Evolutionary conservation across 2,113 vertebrate genomes (phyloP), one percentile per base, ranked within the genome.

Genomic region (Eupsittula cactorum): DNA sequence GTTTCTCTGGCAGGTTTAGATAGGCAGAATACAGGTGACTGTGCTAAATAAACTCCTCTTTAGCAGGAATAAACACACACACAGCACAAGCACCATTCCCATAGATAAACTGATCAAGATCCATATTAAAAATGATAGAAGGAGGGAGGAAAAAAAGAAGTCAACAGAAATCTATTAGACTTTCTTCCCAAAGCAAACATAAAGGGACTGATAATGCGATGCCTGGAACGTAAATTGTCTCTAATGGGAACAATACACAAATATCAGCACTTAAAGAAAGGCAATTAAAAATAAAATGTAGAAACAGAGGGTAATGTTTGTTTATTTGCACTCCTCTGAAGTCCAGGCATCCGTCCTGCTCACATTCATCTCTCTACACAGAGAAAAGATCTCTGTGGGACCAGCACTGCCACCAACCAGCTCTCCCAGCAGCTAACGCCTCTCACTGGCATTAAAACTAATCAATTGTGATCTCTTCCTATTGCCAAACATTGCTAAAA

Each of bases 161-260:
- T 78, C 79, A 96, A 87, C 91, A 95, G 73, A 67, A 95, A 93
- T 95, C 96, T 96, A 96, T 97, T 93, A 96, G 94, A 92, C 47
- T 89, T 89, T 39, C 87, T 95, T 96, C 95, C 95, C 96, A 89
- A 90, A 95, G 95, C 95, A 95, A 94, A 96, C 95, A 96, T 44
- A 92, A 96, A 95, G 95, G 95, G 97, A 96, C 96, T 55, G 90
- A 93, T 96, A 96, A 97, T 82, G 89, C 24, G 41, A 91, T 24
- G 92, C 86, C 90, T 95, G 87, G 57, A 88, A 96, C 64, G 53
- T 95, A 96, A 97, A 97, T 96, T 92, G 92, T 88, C 93, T 95
- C 95, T 95, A 95, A 96, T 91, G 92, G 96, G 95, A 97, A 90
- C 87, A 84, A 95, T 74, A 83, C 76, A 96, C 95, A 97, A 96